Evolutionary conservation across 2,113 vertebrate genomes (phyloP).

Genomic region (Petrocephalus microphthalmus): DNA sequence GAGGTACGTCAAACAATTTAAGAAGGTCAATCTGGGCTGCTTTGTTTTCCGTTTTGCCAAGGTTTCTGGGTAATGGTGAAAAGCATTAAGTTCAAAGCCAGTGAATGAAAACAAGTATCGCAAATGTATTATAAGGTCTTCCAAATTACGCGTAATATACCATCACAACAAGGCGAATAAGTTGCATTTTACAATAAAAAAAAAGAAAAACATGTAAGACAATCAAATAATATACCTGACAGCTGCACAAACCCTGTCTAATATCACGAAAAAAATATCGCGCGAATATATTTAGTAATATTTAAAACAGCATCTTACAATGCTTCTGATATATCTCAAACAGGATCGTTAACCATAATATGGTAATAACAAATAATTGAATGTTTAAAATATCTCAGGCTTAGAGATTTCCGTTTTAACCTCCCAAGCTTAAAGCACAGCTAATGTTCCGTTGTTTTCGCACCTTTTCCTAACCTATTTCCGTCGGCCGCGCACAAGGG

Average conservation of each 20-base stretch:
- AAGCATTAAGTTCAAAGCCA: constrained; percentile 75
- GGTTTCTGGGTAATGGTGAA: constrained; percentile 69
- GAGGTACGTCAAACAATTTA: constrained; percentile 35
- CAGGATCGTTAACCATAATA: background rate
- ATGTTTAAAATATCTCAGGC: background rate
- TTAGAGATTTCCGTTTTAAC: background rate
- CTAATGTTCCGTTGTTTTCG: background rate
- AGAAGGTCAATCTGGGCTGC: constrained; percentile 21
- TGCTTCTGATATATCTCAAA: background rate
- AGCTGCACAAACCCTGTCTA: background rate
- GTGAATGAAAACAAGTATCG: constrained; percentile 47
- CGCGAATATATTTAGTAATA: background rate
- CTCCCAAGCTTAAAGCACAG: background rate
- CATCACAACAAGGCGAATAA: background rate
- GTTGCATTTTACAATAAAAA: background rate
- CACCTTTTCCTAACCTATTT: background rate
- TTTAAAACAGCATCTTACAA: background rate
- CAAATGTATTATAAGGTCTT: background rate
- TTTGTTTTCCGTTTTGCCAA: constrained; percentile 59
- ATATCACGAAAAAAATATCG: background rate
- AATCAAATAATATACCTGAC: background rate
- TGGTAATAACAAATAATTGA: background rate
- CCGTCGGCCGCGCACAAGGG: background rate
- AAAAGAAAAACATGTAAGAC: background rate
- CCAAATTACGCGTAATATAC: background rate